phyloP scores from a whole-genome alignment of 1,140 invertebrate genomes.

The Papilio helenus region DNA sequence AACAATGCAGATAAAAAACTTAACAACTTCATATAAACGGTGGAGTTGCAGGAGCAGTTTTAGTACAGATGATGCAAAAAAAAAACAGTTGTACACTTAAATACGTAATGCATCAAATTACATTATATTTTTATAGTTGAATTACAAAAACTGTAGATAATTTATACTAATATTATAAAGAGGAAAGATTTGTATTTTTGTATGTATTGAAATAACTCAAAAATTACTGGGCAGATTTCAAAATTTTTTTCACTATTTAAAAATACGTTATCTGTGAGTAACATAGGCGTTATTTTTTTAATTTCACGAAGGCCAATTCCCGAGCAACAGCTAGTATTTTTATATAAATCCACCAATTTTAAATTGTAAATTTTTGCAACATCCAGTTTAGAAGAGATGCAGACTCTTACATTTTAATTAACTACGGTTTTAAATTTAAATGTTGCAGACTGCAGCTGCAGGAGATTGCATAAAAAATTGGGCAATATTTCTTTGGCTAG shows the following conservation, averaged over 20 bases:
- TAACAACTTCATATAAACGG: not conserved
- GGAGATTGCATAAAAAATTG: too few species aligned
- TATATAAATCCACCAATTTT: not conserved
- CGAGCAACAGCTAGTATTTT: too few species aligned
- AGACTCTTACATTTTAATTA: not conserved
- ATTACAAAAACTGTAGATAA: not conserved
- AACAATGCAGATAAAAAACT: constrained; percentile 3
- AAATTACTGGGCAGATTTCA: too few species aligned
- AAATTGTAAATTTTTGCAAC: not conserved
- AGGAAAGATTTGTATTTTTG: too few species aligned
- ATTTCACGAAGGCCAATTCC: too few species aligned
- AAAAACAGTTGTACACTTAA: not conserved
- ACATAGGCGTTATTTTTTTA: too few species aligned
- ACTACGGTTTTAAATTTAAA: not conserved
- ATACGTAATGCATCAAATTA: not conserved
- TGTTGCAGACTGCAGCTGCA: too few species aligned
- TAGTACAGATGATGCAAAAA: not conserved
- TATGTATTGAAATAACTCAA: too few species aligned
- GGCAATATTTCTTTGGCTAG: too few species aligned
- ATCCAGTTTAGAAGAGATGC: not conserved
- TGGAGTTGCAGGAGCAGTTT: not conserved
- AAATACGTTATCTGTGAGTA: too few species aligned
- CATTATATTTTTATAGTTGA: not conserved
- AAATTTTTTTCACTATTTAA: too few species aligned
- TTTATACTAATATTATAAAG: too few species aligned